phyloP scores from a whole-genome alignment of 2,113 vertebrate genomes.

The Cygnus atratus region DNA sequence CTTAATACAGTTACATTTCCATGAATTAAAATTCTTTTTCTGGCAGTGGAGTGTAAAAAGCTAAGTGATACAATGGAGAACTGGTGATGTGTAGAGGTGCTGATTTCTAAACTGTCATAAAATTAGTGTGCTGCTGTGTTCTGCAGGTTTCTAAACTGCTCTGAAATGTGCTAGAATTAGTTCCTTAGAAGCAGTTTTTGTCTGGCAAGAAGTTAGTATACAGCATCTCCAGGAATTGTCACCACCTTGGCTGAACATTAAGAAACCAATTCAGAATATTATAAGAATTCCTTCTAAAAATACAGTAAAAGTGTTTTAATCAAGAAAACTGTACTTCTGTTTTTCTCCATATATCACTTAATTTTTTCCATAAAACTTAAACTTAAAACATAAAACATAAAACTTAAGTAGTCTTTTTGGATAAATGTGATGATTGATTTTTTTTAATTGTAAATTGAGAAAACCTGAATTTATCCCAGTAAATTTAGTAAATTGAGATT shows the following conservation, averaged over 20 bases:
- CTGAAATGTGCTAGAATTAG: background rate
- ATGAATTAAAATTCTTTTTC: background rate
- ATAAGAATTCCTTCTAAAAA: background rate
- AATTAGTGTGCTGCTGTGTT: background rate
- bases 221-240: background rate
- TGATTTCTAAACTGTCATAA: background rate
- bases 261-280: background rate
- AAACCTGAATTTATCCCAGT: background rate
- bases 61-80: background rate
- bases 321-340: fast-evolving
- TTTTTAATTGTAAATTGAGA: background rate
- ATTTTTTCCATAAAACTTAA: background rate
- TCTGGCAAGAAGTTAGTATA: background rate
- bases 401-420: background rate
- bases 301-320: background rate
- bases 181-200: background rate
- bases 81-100: background rate
- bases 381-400: too few relatives aligned
- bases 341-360: background rate
- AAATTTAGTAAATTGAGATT: background rate
- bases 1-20: background rate
- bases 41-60: background rate
- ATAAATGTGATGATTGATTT: background rate
- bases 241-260: background rate
- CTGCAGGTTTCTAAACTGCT: background rate